Percentiles rank a stretch among this genome's conserved stretches.
phyloP scores from a whole-genome alignment of 1,140 invertebrate species.

The Lithobius niger region DNA sequence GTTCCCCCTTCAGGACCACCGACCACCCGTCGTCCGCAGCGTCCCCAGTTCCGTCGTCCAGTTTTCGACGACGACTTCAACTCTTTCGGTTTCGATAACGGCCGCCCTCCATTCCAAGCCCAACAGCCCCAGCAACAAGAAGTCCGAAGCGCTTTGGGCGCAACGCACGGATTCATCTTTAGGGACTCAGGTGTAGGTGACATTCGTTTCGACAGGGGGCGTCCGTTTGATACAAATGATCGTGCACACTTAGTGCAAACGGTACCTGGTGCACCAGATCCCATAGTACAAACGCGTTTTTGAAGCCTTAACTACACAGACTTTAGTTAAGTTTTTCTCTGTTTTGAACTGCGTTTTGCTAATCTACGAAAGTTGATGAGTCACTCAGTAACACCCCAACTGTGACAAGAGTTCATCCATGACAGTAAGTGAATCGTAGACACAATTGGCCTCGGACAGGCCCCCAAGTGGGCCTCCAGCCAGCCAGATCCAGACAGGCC shows the following conservation, averaged over 20 bases:
- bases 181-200: background rate
- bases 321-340: no score
- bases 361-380: no score
- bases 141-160: background rate
- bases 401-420: no score
- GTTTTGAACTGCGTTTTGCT: no score
- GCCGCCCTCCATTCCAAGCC: background rate
- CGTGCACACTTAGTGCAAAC: background rate
- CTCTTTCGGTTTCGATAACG: background rate
- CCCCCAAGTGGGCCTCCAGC: no score
- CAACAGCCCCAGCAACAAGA: background rate
- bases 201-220: background rate
- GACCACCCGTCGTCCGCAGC: background rate
- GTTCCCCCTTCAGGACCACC: background rate
- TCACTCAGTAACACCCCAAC: no score
- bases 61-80: constrained; percentile 1
- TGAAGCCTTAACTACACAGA: no score
- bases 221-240: background rate
- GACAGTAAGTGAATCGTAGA: no score
- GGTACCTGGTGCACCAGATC: background rate
- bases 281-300: background rate
- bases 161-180: background rate
- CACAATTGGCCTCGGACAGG: no score
- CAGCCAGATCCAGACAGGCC: no score
- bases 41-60: background rate